phyloP scores from a whole-genome alignment of 2,113 vertebrate species.

The Actenoides lindsayi region DNA sequence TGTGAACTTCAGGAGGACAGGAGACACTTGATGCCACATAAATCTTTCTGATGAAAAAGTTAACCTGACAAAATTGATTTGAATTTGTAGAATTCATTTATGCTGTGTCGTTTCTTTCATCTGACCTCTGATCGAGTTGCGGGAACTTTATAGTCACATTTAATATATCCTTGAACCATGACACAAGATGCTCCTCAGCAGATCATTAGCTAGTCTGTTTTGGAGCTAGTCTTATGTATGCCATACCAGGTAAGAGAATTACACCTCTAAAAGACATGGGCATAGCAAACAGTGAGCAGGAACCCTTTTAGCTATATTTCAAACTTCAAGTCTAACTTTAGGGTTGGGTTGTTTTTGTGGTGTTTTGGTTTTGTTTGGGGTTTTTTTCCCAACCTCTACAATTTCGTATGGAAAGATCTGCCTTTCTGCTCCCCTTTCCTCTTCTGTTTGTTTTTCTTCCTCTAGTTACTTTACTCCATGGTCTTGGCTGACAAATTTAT shows the following conservation, averaged over 20 bases:
- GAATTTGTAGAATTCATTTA: background rate
- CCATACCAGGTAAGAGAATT: background rate
- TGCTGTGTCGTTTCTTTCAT: background rate
- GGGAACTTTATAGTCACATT: background rate
- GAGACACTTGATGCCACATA: background rate
- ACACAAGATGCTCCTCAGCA: background rate
- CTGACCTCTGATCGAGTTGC: background rate
- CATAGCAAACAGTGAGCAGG: rapidly evolving
- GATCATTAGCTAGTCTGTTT: background rate
- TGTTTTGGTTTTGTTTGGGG: background rate
- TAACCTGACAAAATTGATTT: background rate
- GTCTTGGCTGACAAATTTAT: background rate
- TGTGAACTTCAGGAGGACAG: background rate
- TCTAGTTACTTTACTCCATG: background rate
- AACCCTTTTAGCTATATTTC: background rate
- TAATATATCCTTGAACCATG: background rate
- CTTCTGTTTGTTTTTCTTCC: background rate
- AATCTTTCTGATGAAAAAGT: background rate
- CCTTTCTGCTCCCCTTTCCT: background rate
- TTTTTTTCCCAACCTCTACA: background rate
- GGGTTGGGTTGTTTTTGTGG: background rate
- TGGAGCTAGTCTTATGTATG: background rate
- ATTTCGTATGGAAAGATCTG: background rate
- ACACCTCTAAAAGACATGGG: background rate
- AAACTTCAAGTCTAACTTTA: background rate